A percentile compares a stretch with the other conserved stretches of the same genome.
Conservation (phyloP, 2,888 invertebrate species). For the Lucinisca nassula region DNA sequence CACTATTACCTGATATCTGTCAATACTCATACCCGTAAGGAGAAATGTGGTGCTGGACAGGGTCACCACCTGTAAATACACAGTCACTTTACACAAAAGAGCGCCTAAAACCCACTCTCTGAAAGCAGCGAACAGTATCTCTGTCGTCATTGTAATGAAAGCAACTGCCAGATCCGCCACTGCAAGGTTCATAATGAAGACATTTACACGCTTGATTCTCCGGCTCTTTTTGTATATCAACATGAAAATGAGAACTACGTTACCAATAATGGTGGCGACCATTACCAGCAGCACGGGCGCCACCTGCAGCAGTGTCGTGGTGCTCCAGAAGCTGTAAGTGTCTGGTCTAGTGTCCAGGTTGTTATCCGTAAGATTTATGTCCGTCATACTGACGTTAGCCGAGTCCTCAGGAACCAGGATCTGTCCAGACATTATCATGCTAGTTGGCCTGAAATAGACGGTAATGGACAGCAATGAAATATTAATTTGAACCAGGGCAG, state of each 20-base stretch:
- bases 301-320: constrained; percentile 67
- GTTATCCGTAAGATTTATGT: neutral
- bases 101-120: constrained; percentile 88
- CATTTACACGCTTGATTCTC: constrained; percentile 87
- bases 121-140: constrained; percentile 88
- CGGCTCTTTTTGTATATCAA: constrained; percentile 82
- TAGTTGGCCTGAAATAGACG: no score
- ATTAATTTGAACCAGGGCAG: no score
- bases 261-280: constrained; percentile 87
- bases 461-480: no score
- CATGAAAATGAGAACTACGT: constrained; percentile 86
- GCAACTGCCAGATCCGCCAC: constrained; percentile 88
- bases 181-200: constrained; percentile 88
- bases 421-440: neutral
- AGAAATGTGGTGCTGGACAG: constrained; percentile 88
- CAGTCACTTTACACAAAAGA: constrained; percentile 87
- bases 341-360: neutral
- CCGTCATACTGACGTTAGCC: neutral
- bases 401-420: neutral
- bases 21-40: constrained; percentile 88
- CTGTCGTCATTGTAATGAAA: constrained; percentile 88
- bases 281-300: constrained; percentile 82
- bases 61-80: constrained; percentile 88
- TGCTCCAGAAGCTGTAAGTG: constrained; percentile 62
- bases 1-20: constrained; percentile 88